These are phyloP conservation scores for Smithornis capensis DNA, from an alignment of 2,113 vertebrate genomes.

Conservation along the genomic window DNA sequence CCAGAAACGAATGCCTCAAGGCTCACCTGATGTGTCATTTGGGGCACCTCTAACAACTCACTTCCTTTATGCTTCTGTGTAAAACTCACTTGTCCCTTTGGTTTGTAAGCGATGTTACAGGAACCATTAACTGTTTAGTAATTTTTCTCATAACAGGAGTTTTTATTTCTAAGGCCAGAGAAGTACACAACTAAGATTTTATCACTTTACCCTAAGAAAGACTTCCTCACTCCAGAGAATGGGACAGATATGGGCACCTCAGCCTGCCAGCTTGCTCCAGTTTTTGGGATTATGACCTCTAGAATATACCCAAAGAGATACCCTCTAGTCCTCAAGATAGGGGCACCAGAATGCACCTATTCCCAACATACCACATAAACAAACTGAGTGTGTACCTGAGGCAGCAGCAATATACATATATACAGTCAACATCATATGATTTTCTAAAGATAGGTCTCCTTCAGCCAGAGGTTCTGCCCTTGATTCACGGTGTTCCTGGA, in stretches of 20 bases:
- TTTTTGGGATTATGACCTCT: too few relatives aligned
- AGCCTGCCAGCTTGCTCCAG: neutral
- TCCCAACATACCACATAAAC: neutral
- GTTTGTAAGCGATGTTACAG: neutral
- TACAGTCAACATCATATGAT: neutral
- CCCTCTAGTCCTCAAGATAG: neutral
- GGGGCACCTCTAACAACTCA: neutral
- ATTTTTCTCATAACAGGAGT: neutral
- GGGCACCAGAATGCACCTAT: neutral
- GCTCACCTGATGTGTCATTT: neutral
- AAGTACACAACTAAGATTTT: neutral
- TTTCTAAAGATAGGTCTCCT: constrained; percentile 31
- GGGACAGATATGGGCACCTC: neutral
- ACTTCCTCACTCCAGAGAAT: neutral
- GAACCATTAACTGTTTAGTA: neutral
- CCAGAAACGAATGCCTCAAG: neutral
- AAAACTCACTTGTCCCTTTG: neutral
- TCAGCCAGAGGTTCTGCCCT: constrained; percentile 9
- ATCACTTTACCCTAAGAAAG: neutral
- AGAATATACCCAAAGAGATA: neutral
- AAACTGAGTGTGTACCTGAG: neutral
- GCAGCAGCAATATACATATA: neutral
- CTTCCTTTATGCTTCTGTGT: neutral
- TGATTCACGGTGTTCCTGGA: neutral
- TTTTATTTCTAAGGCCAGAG: neutral